Percentiles rank a stretch among this genome's conserved stretches.
Evolutionary conservation across 2,888 invertebrate genomes (phyloP).

Genomic region (Ceraclea dissimilis): DNA sequence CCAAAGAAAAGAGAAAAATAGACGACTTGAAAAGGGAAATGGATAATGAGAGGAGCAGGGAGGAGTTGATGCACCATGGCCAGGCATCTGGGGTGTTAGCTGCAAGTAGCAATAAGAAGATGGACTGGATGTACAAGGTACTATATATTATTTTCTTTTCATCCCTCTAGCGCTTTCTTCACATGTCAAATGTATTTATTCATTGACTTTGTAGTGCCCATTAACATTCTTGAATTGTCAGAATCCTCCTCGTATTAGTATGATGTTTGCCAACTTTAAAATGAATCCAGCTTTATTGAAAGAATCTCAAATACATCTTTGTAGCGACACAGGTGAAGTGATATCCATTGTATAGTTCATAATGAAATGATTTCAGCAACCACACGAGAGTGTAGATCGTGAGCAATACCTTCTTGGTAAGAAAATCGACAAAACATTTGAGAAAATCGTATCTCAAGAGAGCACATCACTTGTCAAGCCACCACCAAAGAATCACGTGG

Average conservation of each 20-base stretch:
- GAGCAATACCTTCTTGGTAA: conserved; percentile 87
- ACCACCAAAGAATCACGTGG: conserved; percentile 56
- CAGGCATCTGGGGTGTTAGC: conserved; percentile 45
- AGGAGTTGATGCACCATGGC: conserved; percentile 57
- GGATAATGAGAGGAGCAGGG: conserved; percentile 56
- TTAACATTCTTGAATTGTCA: too few species aligned
- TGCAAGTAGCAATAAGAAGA: conserved; percentile 49
- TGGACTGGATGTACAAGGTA: conserved; percentile 88
- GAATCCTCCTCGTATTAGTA: too few species aligned
- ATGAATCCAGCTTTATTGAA: too few species aligned
- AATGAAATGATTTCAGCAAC: conserved; percentile 44
- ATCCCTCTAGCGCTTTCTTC: too few species aligned
- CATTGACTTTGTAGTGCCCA: too few species aligned
- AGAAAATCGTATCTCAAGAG: conserved; percentile 54
- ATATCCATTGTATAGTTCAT: too few species aligned
- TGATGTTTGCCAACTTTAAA: too few species aligned
- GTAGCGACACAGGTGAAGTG: too few species aligned
- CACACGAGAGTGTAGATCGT: conserved; percentile 58
- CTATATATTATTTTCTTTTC: conserved; percentile 16
- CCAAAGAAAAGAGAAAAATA: conserved; percentile 60
- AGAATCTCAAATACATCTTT: too few species aligned
- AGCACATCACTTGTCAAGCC: conserved; percentile 36
- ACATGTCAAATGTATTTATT: too few species aligned
- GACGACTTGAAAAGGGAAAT: conserved; percentile 61
- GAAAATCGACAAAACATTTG: conserved; percentile 72